Evolutionary conservation across 2,113 vertebrate genomes (phyloP).

Genomic region (Pygoscelis adeliae): DNA sequence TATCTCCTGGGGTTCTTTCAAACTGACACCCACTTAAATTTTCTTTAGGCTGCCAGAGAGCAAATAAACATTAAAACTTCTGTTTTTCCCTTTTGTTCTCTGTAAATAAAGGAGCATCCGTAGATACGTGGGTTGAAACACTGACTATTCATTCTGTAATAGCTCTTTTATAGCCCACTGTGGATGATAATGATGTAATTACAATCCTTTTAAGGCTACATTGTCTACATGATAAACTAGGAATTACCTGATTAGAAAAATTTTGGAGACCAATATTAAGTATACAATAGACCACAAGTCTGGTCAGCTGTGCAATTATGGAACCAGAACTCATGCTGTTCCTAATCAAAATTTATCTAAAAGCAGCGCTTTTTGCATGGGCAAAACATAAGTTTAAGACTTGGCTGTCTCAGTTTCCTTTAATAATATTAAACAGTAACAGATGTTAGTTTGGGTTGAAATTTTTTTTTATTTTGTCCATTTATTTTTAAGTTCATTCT

Average conservation of each 20-base stretch:
- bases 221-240: conserved; percentile 66
- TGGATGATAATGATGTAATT: conserved; percentile 63
- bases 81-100: not conserved
- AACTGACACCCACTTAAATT: not conserved
- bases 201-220: conserved; percentile 53
- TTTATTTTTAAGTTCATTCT: not conserved
- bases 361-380: not conserved
- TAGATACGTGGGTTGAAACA: not conserved
- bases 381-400: not conserved
- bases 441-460: not conserved
- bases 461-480: not conserved
- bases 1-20: not conserved
- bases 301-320: conserved; percentile 46
- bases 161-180: conserved; percentile 47
- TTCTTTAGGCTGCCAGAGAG: not conserved
- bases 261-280: conserved; percentile 54
- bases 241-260: conserved; percentile 71
- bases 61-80: not conserved
- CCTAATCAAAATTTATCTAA: conserved; percentile 31
- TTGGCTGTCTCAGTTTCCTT: not conserved
- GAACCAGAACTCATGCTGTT: conserved; percentile 37
- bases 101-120: conserved; percentile 27
- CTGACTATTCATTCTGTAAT: conserved; percentile 51
- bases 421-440: not conserved
- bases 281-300: conserved; percentile 53